Conservation (phyloP, 2,888 invertebrate genomes). For the Xestia ashworthii region DNA sequence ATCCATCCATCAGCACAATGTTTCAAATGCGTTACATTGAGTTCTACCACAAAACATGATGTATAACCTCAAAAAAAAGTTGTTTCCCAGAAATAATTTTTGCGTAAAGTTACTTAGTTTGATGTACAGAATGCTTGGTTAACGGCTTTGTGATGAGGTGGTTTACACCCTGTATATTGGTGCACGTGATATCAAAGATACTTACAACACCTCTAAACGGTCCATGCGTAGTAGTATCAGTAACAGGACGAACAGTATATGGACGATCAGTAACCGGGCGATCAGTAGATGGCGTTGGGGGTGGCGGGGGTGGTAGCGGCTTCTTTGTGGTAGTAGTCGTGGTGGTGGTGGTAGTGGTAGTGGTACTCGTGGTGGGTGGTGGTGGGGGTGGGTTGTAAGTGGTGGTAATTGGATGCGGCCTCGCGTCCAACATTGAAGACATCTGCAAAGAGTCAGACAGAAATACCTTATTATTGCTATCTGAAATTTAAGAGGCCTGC, state of each 20-base stretch:
- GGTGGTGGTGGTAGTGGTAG: constrained; percentile 16
- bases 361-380: neutral
- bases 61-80: too few relatives aligned
- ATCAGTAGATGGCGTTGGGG: neutral
- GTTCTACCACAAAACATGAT: too few relatives aligned
- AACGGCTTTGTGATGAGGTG: too few relatives aligned
- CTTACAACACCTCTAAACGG: constrained; percentile 24
- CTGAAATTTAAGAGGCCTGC: too few relatives aligned
- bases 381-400: constrained; percentile 5
- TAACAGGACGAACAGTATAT: neutral
- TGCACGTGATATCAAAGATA: neutral
- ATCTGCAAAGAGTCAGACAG: constrained; percentile 26
- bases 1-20: too few relatives aligned
- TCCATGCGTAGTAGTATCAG: neutral
- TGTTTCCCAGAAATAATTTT: too few relatives aligned
- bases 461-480: neutral
- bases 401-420: neutral
- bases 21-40: too few relatives aligned
- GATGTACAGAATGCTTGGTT: too few relatives aligned
- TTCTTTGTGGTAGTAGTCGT: constrained; percentile 21
- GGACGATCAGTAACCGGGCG: neutral
- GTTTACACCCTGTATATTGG: too few relatives aligned
- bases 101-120: too few relatives aligned
- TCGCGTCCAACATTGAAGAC: constrained; percentile 42
- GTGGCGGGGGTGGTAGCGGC: neutral